A percentile compares a stretch with the other conserved stretches of the same genome.
phyloP scores from a whole-genome alignment of 1,140 invertebrate genomes.

The Mylabris phalerata region DNA sequence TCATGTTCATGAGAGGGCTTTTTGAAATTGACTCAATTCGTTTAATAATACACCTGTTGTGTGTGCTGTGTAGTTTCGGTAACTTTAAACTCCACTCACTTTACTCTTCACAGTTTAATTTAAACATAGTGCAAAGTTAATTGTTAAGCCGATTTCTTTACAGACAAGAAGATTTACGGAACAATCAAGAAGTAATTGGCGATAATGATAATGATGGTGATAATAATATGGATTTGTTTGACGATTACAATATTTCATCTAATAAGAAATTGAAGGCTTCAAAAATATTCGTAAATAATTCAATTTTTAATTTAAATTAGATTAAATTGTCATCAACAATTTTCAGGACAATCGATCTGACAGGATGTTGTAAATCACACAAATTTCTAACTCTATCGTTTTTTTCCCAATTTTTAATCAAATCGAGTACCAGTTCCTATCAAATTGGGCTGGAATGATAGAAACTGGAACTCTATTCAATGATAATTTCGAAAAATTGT shows the following conservation, averaged over 20 bases:
- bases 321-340: not conserved
- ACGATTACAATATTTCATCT: not conserved
- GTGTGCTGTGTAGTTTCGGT: no score
- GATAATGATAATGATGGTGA: slow-evolving; percentile 3
- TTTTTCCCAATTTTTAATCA: not conserved
- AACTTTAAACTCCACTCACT: no score
- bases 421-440: not conserved
- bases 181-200: slow-evolving; percentile 1
- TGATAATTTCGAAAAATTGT: no score
- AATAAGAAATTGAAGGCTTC: slow-evolving; percentile 5
- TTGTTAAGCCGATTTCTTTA: not conserved
- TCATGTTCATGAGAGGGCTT: no score
- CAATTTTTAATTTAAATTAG: not conserved
- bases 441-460: slow-evolving; percentile 18
- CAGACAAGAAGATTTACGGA: slow-evolving; percentile 7
- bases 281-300: slow-evolving; percentile 14
- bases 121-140: not conserved
- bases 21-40: no score
- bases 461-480: slow-evolving; percentile 1
- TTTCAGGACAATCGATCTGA: slow-evolving; percentile 11
- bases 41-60: no score
- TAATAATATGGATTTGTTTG: slow-evolving; percentile 11
- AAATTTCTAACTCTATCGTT: slow-evolving; percentile 2
- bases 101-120: no score
- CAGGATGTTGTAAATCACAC: not conserved